These are phyloP conservation scores for Leptinotarsa lineolata DNA, from an alignment of 1,140 invertebrate genomes.

Conservation along the genomic window DNA sequence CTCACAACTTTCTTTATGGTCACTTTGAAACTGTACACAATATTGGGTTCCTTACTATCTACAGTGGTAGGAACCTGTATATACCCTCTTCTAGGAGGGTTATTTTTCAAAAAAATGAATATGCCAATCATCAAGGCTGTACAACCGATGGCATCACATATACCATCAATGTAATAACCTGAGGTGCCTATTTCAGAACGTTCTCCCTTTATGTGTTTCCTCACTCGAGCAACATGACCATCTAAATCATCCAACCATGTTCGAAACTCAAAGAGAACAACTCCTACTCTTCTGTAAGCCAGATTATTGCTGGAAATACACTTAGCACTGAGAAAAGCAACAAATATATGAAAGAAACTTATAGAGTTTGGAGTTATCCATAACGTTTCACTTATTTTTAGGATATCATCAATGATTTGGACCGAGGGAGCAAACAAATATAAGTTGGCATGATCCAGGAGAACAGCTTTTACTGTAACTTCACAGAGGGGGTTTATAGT, in stretches of 20 bases:
- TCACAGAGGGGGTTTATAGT: constrained; percentile 72
- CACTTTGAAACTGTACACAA: constrained; percentile 68
- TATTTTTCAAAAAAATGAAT: constrained; percentile 68
- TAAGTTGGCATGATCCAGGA: constrained; percentile 76
- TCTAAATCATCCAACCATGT: constrained; percentile 81
- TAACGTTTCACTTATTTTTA: constrained; percentile 64
- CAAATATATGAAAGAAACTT: constrained; percentile 72
- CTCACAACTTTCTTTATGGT: constrained; percentile 65
- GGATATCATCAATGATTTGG: constrained; percentile 65
- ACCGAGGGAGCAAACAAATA: constrained; percentile 76
- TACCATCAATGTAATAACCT: constrained; percentile 75
- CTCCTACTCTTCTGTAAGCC: constrained; percentile 67
- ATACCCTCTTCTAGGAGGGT: constrained; percentile 70
- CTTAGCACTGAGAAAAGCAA: constrained; percentile 71
- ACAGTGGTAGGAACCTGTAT: constrained; percentile 62
- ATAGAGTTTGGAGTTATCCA: constrained; percentile 80
- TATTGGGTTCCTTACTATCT: constrained; percentile 58
- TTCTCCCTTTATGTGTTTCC: constrained; percentile 71
- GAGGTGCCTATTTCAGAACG: constrained; percentile 71
- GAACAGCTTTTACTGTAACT: constrained; percentile 74
- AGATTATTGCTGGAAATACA: constrained; percentile 71
- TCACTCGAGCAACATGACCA: constrained; percentile 74
- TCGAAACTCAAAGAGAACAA: constrained; percentile 74
- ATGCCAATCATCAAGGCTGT: constrained; percentile 69
- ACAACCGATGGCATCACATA: constrained; percentile 75